phyloP scores from a whole-genome alignment of 2,113 vertebrate species.

The Nestor notabilis region DNA sequence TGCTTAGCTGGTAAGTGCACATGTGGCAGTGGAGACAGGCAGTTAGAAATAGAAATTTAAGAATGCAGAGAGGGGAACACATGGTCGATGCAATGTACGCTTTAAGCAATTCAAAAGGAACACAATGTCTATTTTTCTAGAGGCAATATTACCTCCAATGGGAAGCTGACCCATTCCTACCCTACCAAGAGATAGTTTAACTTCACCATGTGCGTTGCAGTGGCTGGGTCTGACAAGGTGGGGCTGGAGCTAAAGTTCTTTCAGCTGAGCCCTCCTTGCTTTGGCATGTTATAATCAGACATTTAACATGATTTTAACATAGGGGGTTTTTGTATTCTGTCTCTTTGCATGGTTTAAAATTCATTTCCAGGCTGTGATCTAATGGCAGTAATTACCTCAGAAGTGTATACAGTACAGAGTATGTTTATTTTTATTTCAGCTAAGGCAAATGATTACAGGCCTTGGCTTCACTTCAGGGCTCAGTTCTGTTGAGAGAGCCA shows the following conservation, averaged over 20 bases:
- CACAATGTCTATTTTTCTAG: not conserved
- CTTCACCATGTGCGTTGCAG: not conserved
- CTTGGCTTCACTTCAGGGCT: slow-evolving; percentile 63
- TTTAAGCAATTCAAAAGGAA: not conserved
- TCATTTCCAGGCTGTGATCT: slow-evolving; percentile 63
- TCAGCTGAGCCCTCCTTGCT: not conserved
- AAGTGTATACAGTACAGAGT: not conserved
- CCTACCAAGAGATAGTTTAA: not conserved
- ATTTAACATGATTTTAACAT: not conserved
- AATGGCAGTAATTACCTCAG: slow-evolving; percentile 69
- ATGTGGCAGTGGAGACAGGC: not conserved
- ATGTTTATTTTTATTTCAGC: slow-evolving; percentile 68
- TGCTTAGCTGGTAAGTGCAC: not conserved
- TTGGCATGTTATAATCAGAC: not conserved
- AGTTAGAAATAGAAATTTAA: not conserved
- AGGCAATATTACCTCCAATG: not conserved
- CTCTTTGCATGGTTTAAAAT: slow-evolving; percentile 29
- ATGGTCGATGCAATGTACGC: accelerated
- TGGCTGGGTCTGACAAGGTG: not conserved
- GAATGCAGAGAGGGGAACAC: not conserved
- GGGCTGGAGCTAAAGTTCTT: not conserved
- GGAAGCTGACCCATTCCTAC: not conserved
- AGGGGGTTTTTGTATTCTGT: not conserved
- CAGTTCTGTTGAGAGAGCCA: slow-evolving; percentile 48
- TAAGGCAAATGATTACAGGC: slow-evolving; percentile 51